These are phyloP conservation scores for Acrossocheilus fasciatus DNA, from an alignment of 2,797 vertebrate species.

Conservation along the genomic window DNA sequence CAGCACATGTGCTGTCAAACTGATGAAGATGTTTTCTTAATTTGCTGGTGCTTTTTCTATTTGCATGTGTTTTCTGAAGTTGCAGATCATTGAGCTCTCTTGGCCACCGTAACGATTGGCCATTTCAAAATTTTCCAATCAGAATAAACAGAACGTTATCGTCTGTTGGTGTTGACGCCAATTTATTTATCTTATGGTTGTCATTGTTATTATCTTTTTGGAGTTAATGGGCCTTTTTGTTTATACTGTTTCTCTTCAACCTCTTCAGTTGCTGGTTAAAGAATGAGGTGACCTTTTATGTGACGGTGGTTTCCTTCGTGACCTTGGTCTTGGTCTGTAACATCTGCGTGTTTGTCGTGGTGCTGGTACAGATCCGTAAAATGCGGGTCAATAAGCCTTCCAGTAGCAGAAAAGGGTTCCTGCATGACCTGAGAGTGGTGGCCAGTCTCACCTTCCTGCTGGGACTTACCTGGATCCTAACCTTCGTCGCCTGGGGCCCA, in stretches of 20 bases:
- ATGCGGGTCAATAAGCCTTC: slow-evolving; percentile 74
- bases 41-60: neutral
- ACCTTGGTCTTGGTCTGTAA: slow-evolving; percentile 85
- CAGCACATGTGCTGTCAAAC: neutral
- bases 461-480: slow-evolving; percentile 87
- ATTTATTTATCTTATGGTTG: neutral
- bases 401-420: slow-evolving; percentile 55
- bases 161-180: neutral
- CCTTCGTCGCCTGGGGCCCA: slow-evolving; percentile 85
- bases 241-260: neutral
- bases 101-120: neutral
- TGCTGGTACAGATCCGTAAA: slow-evolving; percentile 84
- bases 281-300: slow-evolving; percentile 77
- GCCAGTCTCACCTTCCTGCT: slow-evolving; percentile 86
- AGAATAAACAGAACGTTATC: neutral
- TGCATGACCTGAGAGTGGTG: slow-evolving; percentile 81
- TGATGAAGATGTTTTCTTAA: too few relatives aligned
- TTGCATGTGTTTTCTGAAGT: neutral
- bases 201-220: neutral
- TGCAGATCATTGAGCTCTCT: neutral
- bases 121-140: neutral
- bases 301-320: slow-evolving; percentile 83
- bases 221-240: neutral
- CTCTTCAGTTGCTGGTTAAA: slow-evolving; percentile 82
- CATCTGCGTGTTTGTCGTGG: slow-evolving; percentile 80